phyloP scores from a whole-genome alignment of 2,888 invertebrate species.

The Xylocampa areola region DNA sequence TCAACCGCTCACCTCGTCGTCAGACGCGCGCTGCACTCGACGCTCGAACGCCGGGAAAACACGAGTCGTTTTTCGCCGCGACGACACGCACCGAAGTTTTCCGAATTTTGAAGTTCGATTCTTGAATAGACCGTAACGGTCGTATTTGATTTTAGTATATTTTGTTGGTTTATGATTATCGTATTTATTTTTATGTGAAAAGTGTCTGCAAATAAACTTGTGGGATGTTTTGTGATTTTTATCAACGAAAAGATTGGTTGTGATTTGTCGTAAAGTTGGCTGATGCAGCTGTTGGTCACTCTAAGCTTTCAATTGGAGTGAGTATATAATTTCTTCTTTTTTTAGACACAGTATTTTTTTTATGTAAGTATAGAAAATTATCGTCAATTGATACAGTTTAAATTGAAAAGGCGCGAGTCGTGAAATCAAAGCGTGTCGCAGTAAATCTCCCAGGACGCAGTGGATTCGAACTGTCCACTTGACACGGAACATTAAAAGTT shows the following conservation, averaged over 20 bases:
- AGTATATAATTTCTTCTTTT: conserved; percentile 69
- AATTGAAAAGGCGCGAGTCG: conserved; percentile 71
- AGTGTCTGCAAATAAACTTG: conserved; percentile 69
- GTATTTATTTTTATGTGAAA: conserved; percentile 58
- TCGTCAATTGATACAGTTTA: conserved; percentile 69
- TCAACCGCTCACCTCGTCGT: conserved; percentile 81
- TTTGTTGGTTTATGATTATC: conserved; percentile 54
- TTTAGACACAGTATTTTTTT: conserved; percentile 26
- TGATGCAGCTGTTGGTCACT: conserved; percentile 68
- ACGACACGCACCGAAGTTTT: conserved; percentile 78
- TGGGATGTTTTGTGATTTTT: conserved; percentile 85
- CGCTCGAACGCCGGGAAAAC: conserved; percentile 88
- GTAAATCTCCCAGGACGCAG: conserved; percentile 82
- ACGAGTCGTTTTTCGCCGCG: conserved; percentile 87
- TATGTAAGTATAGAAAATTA: conserved; percentile 67
- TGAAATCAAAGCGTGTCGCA: conserved; percentile 84
- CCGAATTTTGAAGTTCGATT: conserved; percentile 73
- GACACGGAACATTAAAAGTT: conserved; percentile 82
- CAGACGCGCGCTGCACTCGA: conserved; percentile 87
- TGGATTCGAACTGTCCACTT: conserved; percentile 84
- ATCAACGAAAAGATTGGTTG: conserved; percentile 67
- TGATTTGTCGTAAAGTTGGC: conserved; percentile 69
- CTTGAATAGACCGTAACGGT: conserved; percentile 61
- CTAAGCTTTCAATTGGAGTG: conserved; percentile 73
- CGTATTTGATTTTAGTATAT: conserved; percentile 62